Evolutionary conservation across 2,888 invertebrate genomes (phyloP).

Genomic region (Philonicus albiceps): DNA sequence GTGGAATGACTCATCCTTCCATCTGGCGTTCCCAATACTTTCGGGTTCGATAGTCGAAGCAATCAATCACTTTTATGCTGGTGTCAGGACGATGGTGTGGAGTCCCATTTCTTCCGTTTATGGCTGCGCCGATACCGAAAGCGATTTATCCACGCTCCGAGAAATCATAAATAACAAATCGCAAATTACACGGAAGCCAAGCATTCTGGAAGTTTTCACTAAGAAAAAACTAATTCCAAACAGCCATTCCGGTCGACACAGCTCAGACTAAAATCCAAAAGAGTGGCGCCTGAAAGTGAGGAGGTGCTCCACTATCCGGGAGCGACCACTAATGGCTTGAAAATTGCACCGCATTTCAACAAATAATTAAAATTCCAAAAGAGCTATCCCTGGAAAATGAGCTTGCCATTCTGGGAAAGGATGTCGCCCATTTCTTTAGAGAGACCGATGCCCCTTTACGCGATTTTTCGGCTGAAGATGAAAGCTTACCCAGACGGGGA

Average conservation of each 20-base stretch:
- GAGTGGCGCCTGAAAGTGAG: neutral
- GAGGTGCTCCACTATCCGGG: neutral
- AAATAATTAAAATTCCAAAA: constrained; percentile 25
- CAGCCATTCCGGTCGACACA: neutral
- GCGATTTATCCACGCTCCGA: constrained; percentile 6
- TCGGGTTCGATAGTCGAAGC: constrained; percentile 12
- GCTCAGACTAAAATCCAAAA: neutral
- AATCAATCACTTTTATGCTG: constrained; percentile 33
- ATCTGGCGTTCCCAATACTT: neutral
- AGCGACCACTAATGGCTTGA: neutral
- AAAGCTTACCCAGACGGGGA: neutral
- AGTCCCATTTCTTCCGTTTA: neutral
- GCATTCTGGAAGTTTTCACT: neutral
- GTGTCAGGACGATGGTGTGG: neutral
- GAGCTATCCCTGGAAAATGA: neutral
- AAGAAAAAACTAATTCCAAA: constrained; percentile 1
- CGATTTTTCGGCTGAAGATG: neutral
- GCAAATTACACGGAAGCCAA: neutral
- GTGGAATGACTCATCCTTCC: neutral
- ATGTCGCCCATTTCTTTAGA: neutral
- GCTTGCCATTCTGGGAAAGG: neutral
- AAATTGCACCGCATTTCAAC: neutral
- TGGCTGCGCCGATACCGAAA: constrained; percentile 12
- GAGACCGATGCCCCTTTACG: neutral
- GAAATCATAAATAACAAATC: constrained; percentile 26